Conservation (phyloP, 2,888 invertebrate genomes). For the Charanyca ferruginea region DNA sequence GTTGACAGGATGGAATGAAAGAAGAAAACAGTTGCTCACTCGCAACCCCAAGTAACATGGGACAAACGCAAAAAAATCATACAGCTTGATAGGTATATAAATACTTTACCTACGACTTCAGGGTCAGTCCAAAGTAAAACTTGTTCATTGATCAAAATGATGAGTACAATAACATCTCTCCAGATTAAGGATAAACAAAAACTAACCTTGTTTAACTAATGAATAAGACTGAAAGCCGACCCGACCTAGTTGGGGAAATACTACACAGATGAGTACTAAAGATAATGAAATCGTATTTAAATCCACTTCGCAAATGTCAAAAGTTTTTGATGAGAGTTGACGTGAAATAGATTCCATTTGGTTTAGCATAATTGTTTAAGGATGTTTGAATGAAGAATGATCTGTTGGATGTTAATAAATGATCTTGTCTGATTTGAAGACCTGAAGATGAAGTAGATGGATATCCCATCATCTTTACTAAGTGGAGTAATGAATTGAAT, state of each 20-base stretch:
- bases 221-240: not conserved
- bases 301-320: conserved; percentile 14
- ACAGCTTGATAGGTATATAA: no score
- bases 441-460: not conserved
- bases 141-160: no score
- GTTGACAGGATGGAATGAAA: no score
- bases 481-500: not conserved
- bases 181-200: no score
- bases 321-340: conserved; percentile 24
- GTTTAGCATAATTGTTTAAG: conserved; percentile 2
- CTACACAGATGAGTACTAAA: not conserved
- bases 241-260: not conserved
- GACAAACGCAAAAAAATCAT: no score
- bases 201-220: conserved; percentile 1
- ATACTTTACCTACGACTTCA: no score
- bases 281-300: conserved; percentile 16
- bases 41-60: no score
- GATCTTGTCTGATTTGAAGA: conserved; percentile 1
- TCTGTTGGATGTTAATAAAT: conserved; percentile 23
- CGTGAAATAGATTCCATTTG: conserved; percentile 3
- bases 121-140: no score
- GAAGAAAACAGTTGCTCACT: no score
- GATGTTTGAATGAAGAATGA: conserved; percentile 17
- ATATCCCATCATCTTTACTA: not conserved
- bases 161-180: no score